Conservation (phyloP, 2,797 vertebrate genomes). For the Jordanella pulchra region DNA sequence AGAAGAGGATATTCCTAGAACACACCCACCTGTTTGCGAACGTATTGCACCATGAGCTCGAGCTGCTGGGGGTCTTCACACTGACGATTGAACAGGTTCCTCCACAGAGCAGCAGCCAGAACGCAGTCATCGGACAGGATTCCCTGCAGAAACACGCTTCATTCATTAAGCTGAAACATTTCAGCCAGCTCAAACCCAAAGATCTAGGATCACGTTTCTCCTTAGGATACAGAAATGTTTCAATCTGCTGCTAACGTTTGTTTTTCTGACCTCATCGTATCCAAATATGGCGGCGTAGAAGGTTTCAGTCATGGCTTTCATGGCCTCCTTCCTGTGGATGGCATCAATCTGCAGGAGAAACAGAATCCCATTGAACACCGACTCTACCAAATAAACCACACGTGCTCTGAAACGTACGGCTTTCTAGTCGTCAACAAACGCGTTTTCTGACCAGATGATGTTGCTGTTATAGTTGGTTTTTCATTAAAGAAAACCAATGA, state of each 20-base stretch:
- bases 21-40: conserved; percentile 88
- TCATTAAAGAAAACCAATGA: too few species aligned
- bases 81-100: conserved; percentile 88
- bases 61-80: conserved; percentile 91
- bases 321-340: conserved; percentile 85
- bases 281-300: conserved; percentile 96
- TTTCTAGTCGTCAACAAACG: background rate
- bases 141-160: conserved; percentile 77
- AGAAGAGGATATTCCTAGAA: background rate
- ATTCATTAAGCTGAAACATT: background rate
- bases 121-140: conserved; percentile 90
- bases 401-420: background rate
- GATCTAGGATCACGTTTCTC: fast-evolving
- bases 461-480: background rate
- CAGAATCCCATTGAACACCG: conserved; percentile 13
- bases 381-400: background rate
- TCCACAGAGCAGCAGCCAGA: conserved; percentile 93
- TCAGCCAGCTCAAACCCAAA: background rate
- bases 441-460: background rate
- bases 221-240: background rate
- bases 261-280: conserved; percentile 89
- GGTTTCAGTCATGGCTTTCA: conserved; percentile 89
- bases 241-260: background rate
- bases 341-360: conserved; percentile 85
- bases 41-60: conserved; percentile 91